Evolutionary conservation across 2,888 invertebrate species (phyloP), one percentile per base, ranked within the genome.

Genomic region (Drosophila mulleri): DNA sequence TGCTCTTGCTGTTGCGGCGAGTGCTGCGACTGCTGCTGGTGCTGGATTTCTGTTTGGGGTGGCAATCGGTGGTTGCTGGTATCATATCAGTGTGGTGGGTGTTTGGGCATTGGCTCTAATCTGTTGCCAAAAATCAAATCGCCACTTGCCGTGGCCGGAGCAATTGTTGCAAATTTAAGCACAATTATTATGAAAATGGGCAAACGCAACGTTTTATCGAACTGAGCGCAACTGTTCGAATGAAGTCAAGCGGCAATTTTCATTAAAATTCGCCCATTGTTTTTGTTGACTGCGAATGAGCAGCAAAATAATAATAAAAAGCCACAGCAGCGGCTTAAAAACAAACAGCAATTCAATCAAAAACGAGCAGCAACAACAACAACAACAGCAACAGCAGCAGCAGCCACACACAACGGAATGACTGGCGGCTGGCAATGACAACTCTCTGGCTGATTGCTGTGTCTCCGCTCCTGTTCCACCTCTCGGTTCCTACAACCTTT

Each of bases 231-330:
- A 77, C 79, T 81, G 84, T 77, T 75, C 71, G 75, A 82, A 83
- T 78, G 66, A 86, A 89, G 78, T 90, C 86, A 90, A 86, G 89
- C 91, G 89, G 84, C 90, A 89, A 90, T 88, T 86, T 89, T 90
- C 91, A 90, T 89, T 90, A 88, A 90, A 89, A 90, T 86, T 81
- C 82, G 72, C 68, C 75, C 82, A 88, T 87, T 87, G 90, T 87
- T 81, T 86, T 82, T 80, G 69, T 70, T 71, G 75, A 68, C 77
- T 87, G 77, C 72, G 89, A 85, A 87, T 88, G 88, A 89, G 88
- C 88, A 89, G 88, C 88, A 80, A 77, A 83, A 77, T 73, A 76
- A 89, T 84, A 86, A 89, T 84, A 89, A 89, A 85, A 80, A 79
- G 57, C 72, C 74, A 48, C 69, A 78, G 82, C 73, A 70, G 50